Evolutionary conservation across 1,140 invertebrate species (phyloP).

Genomic region (Ptiloglossa arizonensis): DNA sequence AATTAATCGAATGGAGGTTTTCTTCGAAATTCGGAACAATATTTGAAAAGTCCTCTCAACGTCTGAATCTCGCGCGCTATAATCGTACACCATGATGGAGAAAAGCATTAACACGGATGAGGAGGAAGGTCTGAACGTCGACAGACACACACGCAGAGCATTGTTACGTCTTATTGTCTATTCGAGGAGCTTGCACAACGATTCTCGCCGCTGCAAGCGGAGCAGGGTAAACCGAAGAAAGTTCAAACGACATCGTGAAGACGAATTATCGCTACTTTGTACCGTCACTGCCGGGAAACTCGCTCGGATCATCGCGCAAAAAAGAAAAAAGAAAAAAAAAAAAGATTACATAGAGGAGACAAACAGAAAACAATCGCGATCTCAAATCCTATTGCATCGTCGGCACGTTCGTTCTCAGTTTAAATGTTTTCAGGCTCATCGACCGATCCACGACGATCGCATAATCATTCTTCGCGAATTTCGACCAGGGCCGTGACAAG

Average conservation of each 20-base stretch:
- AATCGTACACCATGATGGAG: not conserved
- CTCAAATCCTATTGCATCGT: not conserved
- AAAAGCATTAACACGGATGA: not conserved
- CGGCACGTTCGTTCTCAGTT: not conserved
- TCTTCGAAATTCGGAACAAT: too few species aligned
- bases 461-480: slow-evolving; percentile 7
- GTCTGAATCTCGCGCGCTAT: not conserved
- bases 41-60: slow-evolving; percentile 22
- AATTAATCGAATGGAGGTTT: too few species aligned
- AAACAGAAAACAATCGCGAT: not conserved
- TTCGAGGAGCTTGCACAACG: slow-evolving; percentile 12
- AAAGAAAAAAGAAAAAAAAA: not conserved
- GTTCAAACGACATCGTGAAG: slow-evolving; percentile 18
- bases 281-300: slow-evolving; percentile 31
- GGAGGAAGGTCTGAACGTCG: not conserved
- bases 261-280: slow-evolving; percentile 15
- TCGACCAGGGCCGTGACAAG: too few species aligned
- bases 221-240: slow-evolving; percentile 9
- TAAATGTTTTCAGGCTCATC: not conserved
- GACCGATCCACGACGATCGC: not conserved
- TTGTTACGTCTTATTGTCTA: slow-evolving; percentile 32
- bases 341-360: not conserved
- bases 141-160: slow-evolving; percentile 12
- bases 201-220: not conserved
- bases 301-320: not conserved